Evolutionary conservation across 2,888 invertebrate species (phyloP), one percentile per base, ranked within the genome.

Genomic region (Homarus gammarus): DNA sequence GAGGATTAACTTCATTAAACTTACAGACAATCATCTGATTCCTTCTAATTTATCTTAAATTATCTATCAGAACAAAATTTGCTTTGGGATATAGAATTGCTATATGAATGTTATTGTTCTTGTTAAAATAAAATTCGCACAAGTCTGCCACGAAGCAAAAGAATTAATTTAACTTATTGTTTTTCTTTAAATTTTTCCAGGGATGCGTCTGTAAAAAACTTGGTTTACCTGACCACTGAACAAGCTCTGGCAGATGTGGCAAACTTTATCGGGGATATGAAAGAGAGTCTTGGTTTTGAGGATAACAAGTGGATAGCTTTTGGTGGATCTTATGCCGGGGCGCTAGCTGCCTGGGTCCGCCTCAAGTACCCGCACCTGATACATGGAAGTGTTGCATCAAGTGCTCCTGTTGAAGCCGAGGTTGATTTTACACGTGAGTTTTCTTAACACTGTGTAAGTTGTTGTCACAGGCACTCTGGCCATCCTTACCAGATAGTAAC

Each of bases 271-370:
- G 94, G 94, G 82, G 95, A 95, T 40, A 97, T 97, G 95, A 97
- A 96, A 92, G 93, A 94, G 0, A 93, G 95, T 92, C 95, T 95
- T 93, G 95, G 95, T 64, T 94, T 97, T 36, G 93, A 94, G 5
- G 94, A 95, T 22, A 95, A 95, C 33, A 97, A 97, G 94, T 98
- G 98, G 98, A 96, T 99, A 92, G 96, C 96, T 0, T 99, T 99
- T 94, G 99, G 99, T 22, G 99, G 99, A 2, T 98, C 98, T 0
- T 99, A 99, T 94, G 97, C 99, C 0, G 99, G 98, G 1, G 97
- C 97, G 0, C 94, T 99, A 92, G 97, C 98, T 5, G 98, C 98
- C 3, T 99, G 99, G 99, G 93, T 94, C 87, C 93, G 98, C 73
- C 94, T 96, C 83, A 98, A 98, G 94, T 99, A 98, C 94, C 98